Base-by-base conservation (phyloP, 1,140 invertebrate genomes). In the Andricus grossulariae region DNA sequence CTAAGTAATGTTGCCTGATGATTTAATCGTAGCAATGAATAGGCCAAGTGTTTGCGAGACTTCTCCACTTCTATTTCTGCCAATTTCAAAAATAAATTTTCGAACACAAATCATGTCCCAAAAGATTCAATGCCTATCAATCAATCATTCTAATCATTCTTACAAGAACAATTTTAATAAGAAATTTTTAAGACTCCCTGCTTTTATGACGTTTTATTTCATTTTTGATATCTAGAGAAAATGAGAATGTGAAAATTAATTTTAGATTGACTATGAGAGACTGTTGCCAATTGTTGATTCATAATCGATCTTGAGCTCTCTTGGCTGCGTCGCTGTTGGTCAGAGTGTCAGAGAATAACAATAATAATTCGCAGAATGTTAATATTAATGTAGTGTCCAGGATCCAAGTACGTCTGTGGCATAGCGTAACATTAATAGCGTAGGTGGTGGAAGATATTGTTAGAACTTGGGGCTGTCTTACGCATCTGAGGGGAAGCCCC, bases 391-490 rank as follows among this genome's bases (percentile, higher is more conserved):
- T 25, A 5, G 32, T 66, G 60, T 66, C 15, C 25, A 66, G 45
- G 51, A 70, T 75, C 19, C 57, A 71, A 74, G 60, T 39, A 66
- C 18, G 52, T 1, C 52, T 54, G 52, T 54, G n/a, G 52, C 74
- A 74, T 71, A 71, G 81, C 80, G 84, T 83, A 89, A 89, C 89
- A 90, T 90, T 90, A 89, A 90, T 90, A 87, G 88, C 88, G 89
- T 90, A 86, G 89, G 89, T 87, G 89, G 87, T 88, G 87, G 80
- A 89, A 84, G 89, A 90, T 90, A 90, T 90, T 90, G 89, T 90
- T 90, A 90, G 89, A 90, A 90, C 85, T 84, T 79, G 80, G 85
- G 86, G 85, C 84, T 87, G 86, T 82, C 83, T 83, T 80, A 80
- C 81, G 79, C 66, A 79, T 76, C 71, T 73, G 51, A 51, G 75